Percentiles rank a stretch among this genome's conserved stretches.
These are phyloP conservation scores for Lomographa bimaculata DNA, from an alignment of 2,888 invertebrate genomes.

Conservation along the genomic window DNA sequence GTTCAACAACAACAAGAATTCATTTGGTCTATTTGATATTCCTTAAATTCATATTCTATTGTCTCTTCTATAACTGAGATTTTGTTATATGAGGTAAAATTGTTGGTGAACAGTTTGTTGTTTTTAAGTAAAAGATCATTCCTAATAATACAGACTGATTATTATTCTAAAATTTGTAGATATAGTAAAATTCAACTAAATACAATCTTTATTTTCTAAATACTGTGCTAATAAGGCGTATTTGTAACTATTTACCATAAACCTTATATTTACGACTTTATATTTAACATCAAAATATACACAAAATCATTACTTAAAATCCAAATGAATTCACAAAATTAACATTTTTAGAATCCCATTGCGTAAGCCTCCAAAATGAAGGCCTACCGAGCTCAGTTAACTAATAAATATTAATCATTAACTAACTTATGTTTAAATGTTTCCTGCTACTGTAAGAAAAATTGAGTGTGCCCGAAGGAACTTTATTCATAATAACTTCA, in stretches of 20 bases:
- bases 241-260: slow-evolving; percentile 14
- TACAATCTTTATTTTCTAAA: no score
- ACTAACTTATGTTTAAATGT: slow-evolving; percentile 67
- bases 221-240: slow-evolving; percentile 18
- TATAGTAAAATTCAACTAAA: no score
- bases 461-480: slow-evolving; percentile 57
- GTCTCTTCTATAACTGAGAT: no score
- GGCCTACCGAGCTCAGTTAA: slow-evolving; percentile 24
- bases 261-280: slow-evolving; percentile 11
- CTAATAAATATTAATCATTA: slow-evolving; percentile 77
- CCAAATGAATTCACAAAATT: slow-evolving; percentile 52
- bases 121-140: no score
- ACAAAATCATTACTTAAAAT: slow-evolving; percentile 14
- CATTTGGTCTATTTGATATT: no score
- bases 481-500: slow-evolving; percentile 64
- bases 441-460: slow-evolving; percentile 73
- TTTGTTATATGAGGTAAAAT: no score
- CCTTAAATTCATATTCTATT: no score
- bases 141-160: no score
- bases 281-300: slow-evolving; percentile 23
- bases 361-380: slow-evolving; percentile 39
- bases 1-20: no score
- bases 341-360: slow-evolving; percentile 39
- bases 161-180: no score
- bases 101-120: no score